Evolutionary conservation across 2,888 invertebrate genomes (phyloP).

Genomic region (Sclerodermus sp.): DNA sequence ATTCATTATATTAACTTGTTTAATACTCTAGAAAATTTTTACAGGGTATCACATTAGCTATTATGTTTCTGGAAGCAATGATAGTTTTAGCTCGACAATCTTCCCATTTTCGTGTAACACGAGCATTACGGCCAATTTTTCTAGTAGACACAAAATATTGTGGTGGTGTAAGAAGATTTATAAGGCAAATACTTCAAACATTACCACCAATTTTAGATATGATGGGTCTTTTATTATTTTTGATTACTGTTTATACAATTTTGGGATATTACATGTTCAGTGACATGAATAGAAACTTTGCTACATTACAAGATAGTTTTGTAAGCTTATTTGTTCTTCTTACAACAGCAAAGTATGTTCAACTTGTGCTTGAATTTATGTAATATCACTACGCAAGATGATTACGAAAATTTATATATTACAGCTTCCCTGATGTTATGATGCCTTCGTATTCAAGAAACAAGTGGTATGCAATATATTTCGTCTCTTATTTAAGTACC

Average conservation of each 20-base stretch:
- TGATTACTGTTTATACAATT: conserved; percentile 80
- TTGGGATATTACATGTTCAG: conserved; percentile 83
- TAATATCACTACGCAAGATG: background rate
- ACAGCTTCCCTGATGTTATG: conserved; percentile 89
- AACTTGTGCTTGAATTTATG: background rate
- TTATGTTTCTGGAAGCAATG: conserved; percentile 83
- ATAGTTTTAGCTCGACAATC: conserved; percentile 79
- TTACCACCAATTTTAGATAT: conserved; percentile 87
- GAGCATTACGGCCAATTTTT: conserved; percentile 85
- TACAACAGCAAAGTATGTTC: conserved; percentile 90
- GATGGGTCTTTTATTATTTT: conserved; percentile 80
- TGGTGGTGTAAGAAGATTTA: conserved; percentile 75
- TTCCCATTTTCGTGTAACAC: conserved; percentile 84
- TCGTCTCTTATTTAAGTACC: conserved; percentile 81
- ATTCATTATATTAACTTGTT: background rate
- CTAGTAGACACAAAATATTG: conserved; percentile 83
- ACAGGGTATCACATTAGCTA: conserved; percentile 72
- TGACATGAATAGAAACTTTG: conserved; percentile 77
- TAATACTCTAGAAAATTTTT: conserved; percentile 32
- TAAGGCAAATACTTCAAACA: conserved; percentile 80
- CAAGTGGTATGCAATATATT: conserved; percentile 83
- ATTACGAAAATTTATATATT: no score
- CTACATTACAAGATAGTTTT: conserved; percentile 78
- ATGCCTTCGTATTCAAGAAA: conserved; percentile 84
- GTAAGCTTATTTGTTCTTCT: conserved; percentile 86